A percentile compares a stretch with the other conserved stretches of the same genome.
phyloP scores from a whole-genome alignment of 2,888 invertebrate species.

The Pterobdella sp. region DNA sequence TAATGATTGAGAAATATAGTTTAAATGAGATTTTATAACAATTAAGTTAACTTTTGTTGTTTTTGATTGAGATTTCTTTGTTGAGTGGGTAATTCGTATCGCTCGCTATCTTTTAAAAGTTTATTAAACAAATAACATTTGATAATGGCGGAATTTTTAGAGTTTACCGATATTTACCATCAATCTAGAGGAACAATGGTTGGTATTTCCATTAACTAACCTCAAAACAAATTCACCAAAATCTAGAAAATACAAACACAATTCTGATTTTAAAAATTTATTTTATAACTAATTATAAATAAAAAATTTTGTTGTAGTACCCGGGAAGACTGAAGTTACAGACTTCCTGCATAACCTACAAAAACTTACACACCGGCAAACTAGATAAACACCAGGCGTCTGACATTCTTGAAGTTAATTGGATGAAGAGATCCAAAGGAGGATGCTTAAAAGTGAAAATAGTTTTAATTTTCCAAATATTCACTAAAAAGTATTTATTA shows the following conservation, averaged over 20 bases:
- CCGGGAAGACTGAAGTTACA: slow-evolving; percentile 84
- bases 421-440: slow-evolving; percentile 80
- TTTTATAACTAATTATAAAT: too few relatives aligned
- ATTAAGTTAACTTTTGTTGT: too few relatives aligned
- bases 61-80: too few relatives aligned
- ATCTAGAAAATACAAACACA: background rate
- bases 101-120: background rate
- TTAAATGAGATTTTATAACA: too few relatives aligned
- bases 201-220: slow-evolving; percentile 41
- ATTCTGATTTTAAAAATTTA: too few relatives aligned
- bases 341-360: slow-evolving; percentile 79
- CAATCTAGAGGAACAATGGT: slow-evolving; percentile 58
- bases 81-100: background rate
- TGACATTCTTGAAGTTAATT: slow-evolving; percentile 83
- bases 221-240: background rate
- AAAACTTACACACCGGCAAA: slow-evolving; percentile 91
- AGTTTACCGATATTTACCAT: slow-evolving; percentile 64
- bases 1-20: too few relatives aligned
- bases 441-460: slow-evolving; percentile 73
- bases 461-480: background rate
- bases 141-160: slow-evolving; percentile 64
- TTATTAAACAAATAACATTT: background rate
- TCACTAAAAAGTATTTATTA: too few relatives aligned
- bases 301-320: slow-evolving; percentile 59
- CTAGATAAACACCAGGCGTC: slow-evolving; percentile 75